Evolutionary conservation across 2,113 vertebrate genomes (phyloP), one percentile per base, ranked within the genome.

Genomic region (Otocyon megalotis): DNA sequence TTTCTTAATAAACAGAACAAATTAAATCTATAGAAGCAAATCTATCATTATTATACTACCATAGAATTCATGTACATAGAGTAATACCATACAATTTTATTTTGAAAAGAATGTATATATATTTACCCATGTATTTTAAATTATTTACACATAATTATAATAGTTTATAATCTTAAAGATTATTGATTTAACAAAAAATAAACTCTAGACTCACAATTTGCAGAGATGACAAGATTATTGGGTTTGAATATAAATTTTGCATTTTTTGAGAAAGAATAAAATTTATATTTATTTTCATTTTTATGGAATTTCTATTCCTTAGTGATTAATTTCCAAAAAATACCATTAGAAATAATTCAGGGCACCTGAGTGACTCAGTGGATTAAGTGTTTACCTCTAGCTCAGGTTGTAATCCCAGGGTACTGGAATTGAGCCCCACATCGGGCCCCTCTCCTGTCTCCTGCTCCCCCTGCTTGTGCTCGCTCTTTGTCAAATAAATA

Each of bases 1-100:
- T 93, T n/a, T 43, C 35, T 30, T 22, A 94, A 69, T 92, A 88
- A 97, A 80, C 83, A 88, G 96, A 96, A 80, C 83, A 88, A 96
- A 96, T 96, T 94, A 92, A 93, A 81, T 43, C 6, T 94, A 50
- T 92, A 2, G 0, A 95, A 88, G 17, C 20, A 79, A 83, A 20
- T 88, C 15, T n/a, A 43, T 56, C 90, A 76, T 85, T 94, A 65
- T 35, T 94, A 65, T 35, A 77, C 13, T 12, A 91, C 3, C 54
- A 93, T 92, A 96, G 79, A 94, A 82, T 54, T 81, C n/a, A 86
- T 79, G 82, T 97, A 80, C 19, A 81, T 26, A 56, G 96, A 54
- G 84, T 14, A 82, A 48, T 48, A 60, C 35, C 82, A 53, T 32
- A 71, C 58, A 96, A 93, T 95, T 60, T 91, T 65, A 69, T 84